Percentiles rank a stretch among this genome's conserved stretches.
Conservation (phyloP, 1,140 invertebrate species). For the Marisa cornuarietis region DNA sequence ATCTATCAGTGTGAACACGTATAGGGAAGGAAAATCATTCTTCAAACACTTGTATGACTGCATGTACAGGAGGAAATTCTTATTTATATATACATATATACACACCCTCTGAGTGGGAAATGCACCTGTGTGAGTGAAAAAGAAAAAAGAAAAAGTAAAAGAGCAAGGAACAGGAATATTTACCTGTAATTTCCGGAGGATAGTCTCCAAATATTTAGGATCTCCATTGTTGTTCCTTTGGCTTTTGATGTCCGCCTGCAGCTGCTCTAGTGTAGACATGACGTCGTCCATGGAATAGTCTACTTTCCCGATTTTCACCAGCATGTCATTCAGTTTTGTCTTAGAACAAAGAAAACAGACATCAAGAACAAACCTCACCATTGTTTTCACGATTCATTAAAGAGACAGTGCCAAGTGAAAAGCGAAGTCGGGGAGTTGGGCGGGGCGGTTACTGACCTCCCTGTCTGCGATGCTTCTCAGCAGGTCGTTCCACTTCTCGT, state of each 20-base stretch:
- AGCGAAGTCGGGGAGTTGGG: too few relatives aligned
- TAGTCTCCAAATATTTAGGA: slow-evolving; percentile 95
- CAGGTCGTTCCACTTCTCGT: slow-evolving; percentile 90
- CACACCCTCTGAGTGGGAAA: too few relatives aligned
- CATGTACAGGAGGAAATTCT: background rate
- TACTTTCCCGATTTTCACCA: slow-evolving; percentile 94
- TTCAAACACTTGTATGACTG: background rate
- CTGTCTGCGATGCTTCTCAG: slow-evolving; percentile 89
- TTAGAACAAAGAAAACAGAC: slow-evolving; percentile 27
- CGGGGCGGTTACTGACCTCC: slow-evolving; percentile 68
- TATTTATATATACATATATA: background rate
- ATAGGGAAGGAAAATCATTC: background rate
- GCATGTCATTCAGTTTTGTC: slow-evolving; percentile 87
- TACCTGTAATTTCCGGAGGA: slow-evolving; percentile 92
- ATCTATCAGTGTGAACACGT: background rate
- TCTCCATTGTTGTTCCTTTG: slow-evolving; percentile 87
- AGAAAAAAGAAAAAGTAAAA: background rate
- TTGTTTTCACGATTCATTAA: too few relatives aligned
- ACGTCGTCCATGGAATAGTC: slow-evolving; percentile 94
- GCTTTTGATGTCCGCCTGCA: slow-evolving; percentile 67
- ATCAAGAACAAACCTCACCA: too few relatives aligned
- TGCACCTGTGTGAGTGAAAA: too few relatives aligned
- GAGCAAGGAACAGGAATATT: background rate
- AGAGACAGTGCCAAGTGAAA: too few relatives aligned
- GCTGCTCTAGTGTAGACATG: slow-evolving; percentile 70